These are phyloP conservation scores for Porites australiensis DNA, from an alignment of 64 coral and sea anemone species.

Conservation along the genomic window DNA sequence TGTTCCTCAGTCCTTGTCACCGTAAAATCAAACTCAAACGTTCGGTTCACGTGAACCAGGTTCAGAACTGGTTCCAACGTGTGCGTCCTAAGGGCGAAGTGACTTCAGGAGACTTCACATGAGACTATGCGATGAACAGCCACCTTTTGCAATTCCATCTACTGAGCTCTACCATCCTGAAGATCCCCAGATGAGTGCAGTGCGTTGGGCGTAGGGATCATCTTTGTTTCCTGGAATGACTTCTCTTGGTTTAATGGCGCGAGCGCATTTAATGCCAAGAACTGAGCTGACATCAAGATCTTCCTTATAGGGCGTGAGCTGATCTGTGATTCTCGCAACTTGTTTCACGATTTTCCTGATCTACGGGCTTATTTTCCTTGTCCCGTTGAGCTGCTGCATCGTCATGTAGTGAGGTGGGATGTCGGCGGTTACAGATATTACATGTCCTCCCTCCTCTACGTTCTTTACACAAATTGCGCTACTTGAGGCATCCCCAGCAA, in stretches of 20 bases:
- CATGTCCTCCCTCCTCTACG: conserved; percentile 6
- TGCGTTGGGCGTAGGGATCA: conserved; percentile 55
- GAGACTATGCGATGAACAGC: not conserved
- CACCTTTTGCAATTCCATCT: not conserved
- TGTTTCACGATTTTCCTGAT: too few relatives aligned
- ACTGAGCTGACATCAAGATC: conserved; percentile 33
- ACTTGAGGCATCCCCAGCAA: not conserved
- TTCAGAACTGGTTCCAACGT: conserved; percentile 3
- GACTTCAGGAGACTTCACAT: not conserved
- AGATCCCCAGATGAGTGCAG: conserved; percentile 37
- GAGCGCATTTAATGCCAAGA: conserved; percentile 31
- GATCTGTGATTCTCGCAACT: not conserved
- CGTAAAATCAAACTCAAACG: conserved; percentile 32
- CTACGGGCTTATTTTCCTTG: not conserved
- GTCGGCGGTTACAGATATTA: not conserved
- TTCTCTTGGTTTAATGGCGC: conserved; percentile 53
- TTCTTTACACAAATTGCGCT: not conserved
- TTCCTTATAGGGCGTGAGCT: conserved; percentile 6
- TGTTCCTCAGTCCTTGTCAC: not conserved
- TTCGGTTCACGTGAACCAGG: conserved; percentile 1
- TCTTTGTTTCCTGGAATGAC: conserved; percentile 54
- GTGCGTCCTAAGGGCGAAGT: not conserved
- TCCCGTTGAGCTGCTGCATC: not conserved
- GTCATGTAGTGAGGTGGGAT: not conserved
- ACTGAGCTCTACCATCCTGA: not conserved